Conservation (phyloP, 2,888 invertebrate species). For the Adela reaumurella region DNA sequence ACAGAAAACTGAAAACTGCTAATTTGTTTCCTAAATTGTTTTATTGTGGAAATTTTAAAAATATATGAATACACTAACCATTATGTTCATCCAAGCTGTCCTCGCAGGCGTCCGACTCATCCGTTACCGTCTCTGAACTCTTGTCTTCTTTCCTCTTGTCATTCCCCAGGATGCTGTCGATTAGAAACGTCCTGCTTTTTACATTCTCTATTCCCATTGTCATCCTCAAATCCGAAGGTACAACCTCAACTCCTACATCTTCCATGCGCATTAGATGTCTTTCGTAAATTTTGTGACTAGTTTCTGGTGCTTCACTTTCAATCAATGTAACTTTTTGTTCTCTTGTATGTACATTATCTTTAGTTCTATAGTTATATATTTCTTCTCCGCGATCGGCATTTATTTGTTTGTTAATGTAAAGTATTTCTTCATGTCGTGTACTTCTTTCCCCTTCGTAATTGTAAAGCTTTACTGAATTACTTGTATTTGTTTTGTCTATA, state of each 20-base stretch:
- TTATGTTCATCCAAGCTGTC: conserved; percentile 44
- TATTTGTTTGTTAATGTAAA: no score
- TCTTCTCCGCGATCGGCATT: no score
- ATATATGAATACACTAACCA: conserved; percentile 23
- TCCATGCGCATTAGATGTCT: not conserved
- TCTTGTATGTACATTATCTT: no score
- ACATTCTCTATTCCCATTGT: not conserved
- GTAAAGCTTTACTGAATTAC: no score
- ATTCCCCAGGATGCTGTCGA: conserved; percentile 54
- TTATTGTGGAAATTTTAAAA: no score
- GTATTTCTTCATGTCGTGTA: no score
- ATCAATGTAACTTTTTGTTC: no score
- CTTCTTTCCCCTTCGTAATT: no score
- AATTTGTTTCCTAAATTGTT: no score
- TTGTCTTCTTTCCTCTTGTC: conserved; percentile 19
- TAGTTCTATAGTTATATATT: no score
- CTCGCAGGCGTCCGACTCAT: conserved; percentile 25
- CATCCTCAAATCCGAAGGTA: not conserved
- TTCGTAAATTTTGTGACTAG: not conserved
- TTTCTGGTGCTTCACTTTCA: no score
- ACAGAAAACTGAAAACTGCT: no score
- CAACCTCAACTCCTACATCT: not conserved
- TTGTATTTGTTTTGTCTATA: not conserved
- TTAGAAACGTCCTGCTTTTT: conserved; percentile 51
- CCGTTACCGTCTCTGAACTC: conserved; percentile 12